Evolutionary conservation across 1,140 invertebrate species (phyloP), one percentile per base, ranked within the genome.

Genomic region (Camponotus vicinus): DNA sequence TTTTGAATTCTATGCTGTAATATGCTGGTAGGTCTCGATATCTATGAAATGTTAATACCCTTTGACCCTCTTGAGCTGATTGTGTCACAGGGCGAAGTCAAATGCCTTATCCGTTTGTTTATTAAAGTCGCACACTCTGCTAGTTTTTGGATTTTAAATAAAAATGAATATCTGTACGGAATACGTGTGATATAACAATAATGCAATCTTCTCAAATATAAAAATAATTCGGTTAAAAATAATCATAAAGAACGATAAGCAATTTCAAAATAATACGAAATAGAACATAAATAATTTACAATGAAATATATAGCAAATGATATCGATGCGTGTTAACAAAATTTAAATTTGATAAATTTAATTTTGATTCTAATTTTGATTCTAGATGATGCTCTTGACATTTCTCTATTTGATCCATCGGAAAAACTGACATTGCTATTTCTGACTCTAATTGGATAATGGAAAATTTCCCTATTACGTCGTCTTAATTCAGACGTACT

Each of bases 11-110:
- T 59, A 57, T 78, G 55, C 32, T 21, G 45, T 78, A 85, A 85
- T 18, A 59, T 37, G 52, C 57, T 42, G 34, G 18, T 34, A 77
- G 40, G 32, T 77, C 73, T 78, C 64, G 52, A 45, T 89, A 89
- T 89, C 88, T 89, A 5, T 49, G 57, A 89, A 89, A 73, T 86
- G 88, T 83, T 87, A 89, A 86, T 87, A 73, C 88, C 67, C 88
- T 89, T 86, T 89, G 76, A 83, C 78, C 88, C 66, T 80, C 45
- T 57, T 27, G 40, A 61, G 67, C 76, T 32, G 34, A 18, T 45
- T 70, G 59, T 73, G 66, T 78, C 66, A 67, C 85, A 86, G 63
- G 71, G 66, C 34, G 57, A 89, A 85, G 87, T 86, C 85, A 89
- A 89, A 77, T 61, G 88, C n/a, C 71, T 89, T 89, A 89, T 89